phyloP scores from a whole-genome alignment of 2,888 invertebrate species.

The Calliopum simillimum region DNA sequence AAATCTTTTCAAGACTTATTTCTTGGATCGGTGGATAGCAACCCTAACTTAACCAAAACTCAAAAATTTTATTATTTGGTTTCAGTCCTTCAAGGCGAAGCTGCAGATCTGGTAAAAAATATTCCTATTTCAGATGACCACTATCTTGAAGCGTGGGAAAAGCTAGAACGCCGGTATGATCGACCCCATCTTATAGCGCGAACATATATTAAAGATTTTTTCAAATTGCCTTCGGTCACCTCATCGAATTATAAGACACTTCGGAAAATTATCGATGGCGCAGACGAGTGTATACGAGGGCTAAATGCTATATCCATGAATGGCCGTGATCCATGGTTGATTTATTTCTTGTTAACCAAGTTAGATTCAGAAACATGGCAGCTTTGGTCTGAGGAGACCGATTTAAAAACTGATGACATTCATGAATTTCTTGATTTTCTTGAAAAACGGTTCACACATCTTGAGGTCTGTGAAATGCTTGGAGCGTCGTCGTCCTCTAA shows the following conservation, averaged over 20 bases:
- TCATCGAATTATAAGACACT: constrained; percentile 12
- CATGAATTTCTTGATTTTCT: not conserved
- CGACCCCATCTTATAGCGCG: constrained; percentile 25
- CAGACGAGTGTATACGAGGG: constrained; percentile 7
- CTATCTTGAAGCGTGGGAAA: constrained; percentile 31
- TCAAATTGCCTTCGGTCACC: constrained; percentile 7
- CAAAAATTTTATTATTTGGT: constrained; percentile 35
- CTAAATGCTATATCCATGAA: constrained; percentile 10
- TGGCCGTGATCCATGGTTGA: not conserved
- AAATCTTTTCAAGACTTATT: constrained; percentile 24
- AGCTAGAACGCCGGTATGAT: constrained; percentile 22
- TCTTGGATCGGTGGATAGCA: constrained; percentile 27
- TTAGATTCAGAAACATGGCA: constrained; percentile 9
- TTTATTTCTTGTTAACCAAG: constrained; percentile 11
- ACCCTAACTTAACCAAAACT: constrained; percentile 10
- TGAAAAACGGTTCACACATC: not conserved
- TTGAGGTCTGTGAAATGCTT: constrained; percentile 7
- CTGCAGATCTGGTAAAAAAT: constrained; percentile 28
- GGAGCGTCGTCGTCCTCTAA: not conserved
- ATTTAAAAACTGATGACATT: too few species aligned
- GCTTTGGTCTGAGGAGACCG: constrained; percentile 1
- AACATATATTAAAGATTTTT: constrained; percentile 26
- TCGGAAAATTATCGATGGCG: not conserved
- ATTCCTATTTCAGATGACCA: constrained; percentile 31
- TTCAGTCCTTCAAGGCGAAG: constrained; percentile 31